Evolutionary conservation across 2,797 vertebrate genomes (phyloP), one percentile per base, ranked within the genome.

Genomic region (Tadarida brasiliensis): DNA sequence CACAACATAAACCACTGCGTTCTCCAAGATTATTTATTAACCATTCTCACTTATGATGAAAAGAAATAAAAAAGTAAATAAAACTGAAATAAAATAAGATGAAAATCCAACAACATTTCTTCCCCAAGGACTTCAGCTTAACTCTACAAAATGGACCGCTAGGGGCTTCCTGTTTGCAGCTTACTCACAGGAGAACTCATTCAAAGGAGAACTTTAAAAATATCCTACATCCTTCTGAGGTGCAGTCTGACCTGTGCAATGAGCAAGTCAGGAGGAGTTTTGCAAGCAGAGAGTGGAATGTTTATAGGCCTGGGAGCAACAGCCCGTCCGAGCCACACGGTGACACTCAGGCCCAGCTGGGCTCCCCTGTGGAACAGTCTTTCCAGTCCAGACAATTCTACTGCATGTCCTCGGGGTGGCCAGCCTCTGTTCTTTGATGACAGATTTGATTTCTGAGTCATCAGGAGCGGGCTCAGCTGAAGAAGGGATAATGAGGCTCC

Each of bases 11-110:
- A 78, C 57, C 83, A 68, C 0, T n/a, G 24, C 77, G 76, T 94
- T 80, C 71, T 76, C 90, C n/a, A 92, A 89, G 61, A 87, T 54
- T 65, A 80, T 93, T 97, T 95, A 96, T 95, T 90, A 96, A 84
- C 94, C 96, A 77, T 61, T 97, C 96, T 98, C 95, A 95, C 91
- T 65, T 87, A 0, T 0, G 91, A 93, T 1, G 2, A 95, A 95
- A 97, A 51, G 35, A 92, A 90, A 67, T 20, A 63, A 74, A 74
- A 73, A 86, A 56, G 90, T 30, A 82, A 94, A 96, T 67, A 57
- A 86, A 96, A 90, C 0, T 28, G 51, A 88, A 61, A 91, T 54
- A 78, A 81, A 80, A 35, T 49, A 57, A 39, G 49, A 86, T 68
- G 87, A 87, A 84, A 84, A 73, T 12, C n/a, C 49, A 73, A 63